Conservation (phyloP, 2,113 vertebrate genomes). For the Leucopsar rothschildi region DNA sequence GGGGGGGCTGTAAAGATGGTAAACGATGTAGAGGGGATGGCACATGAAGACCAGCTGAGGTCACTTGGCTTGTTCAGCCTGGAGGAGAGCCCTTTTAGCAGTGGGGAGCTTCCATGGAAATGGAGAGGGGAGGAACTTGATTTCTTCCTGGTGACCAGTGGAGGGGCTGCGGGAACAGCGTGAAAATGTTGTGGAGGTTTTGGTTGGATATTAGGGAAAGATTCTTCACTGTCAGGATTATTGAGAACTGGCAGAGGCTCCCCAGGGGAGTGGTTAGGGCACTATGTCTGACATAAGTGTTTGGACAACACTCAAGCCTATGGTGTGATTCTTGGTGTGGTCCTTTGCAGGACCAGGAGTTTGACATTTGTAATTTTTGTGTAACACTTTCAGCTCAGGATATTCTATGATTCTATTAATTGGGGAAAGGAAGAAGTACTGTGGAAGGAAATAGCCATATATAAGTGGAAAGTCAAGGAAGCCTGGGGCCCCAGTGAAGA, state of each 20-base stretch:
- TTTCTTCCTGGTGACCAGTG: background rate
- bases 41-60: background rate
- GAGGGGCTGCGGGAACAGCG: accelerated
- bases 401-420: background rate
- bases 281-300: background rate
- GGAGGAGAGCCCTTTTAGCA: too few species aligned
- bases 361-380: background rate
- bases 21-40: background rate
- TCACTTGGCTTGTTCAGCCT: background rate
- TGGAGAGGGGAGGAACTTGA: accelerated
- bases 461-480: background rate
- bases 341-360: background rate
- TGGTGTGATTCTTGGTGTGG: background rate
- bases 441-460: background rate
- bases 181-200: background rate
- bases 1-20: background rate
- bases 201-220: background rate
- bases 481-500: accelerated
- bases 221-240: background rate
- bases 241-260: background rate
- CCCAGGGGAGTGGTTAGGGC: background rate
- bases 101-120: background rate
- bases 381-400: background rate
- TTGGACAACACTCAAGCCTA: too few species aligned
- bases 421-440: background rate